phyloP scores from a whole-genome alignment of 2,797 vertebrate species.

The Bufotes viridis region DNA sequence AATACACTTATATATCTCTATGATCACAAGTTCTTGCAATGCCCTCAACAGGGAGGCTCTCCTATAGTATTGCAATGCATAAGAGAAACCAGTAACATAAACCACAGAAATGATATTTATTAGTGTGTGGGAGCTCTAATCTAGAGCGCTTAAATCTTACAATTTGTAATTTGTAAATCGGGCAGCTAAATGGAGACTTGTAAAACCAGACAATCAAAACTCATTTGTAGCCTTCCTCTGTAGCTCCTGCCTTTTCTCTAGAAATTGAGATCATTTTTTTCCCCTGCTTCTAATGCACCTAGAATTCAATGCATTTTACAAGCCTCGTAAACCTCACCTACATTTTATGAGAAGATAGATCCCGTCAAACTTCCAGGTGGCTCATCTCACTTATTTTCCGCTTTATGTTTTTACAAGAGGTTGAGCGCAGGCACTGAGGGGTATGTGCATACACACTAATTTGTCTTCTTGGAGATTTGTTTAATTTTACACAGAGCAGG shows the following conservation, averaged over 20 bases:
- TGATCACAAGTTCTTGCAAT: neutral
- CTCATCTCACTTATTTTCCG: conserved; percentile 49
- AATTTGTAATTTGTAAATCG: conserved; percentile 53
- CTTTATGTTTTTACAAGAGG: conserved; percentile 48
- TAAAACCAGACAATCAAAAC: conserved; percentile 40
- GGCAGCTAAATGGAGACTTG: conserved; percentile 47
- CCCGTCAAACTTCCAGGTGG: conserved; percentile 58
- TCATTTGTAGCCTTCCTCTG: conserved; percentile 28
- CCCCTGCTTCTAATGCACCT: conserved; percentile 43
- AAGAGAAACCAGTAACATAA: conserved; percentile 11
- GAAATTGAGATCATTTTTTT: conserved; percentile 38
- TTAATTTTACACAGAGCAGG: conserved; percentile 33
- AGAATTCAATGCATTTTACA: conserved; percentile 54
- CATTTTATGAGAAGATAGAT: conserved; percentile 58
- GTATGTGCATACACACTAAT: conserved; percentile 32
- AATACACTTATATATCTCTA: neutral
- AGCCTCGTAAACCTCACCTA: conserved; percentile 60
- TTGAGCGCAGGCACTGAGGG: conserved; percentile 18
- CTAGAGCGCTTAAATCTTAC: conserved; percentile 28
- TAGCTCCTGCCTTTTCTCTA: conserved; percentile 20
- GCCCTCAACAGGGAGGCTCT: neutral
- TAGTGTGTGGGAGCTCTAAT: conserved; percentile 39
- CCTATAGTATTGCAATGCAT: neutral
- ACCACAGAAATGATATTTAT: conserved; percentile 30
- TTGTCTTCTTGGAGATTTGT: conserved; percentile 38